phyloP scores from a whole-genome alignment of 2,113 vertebrate species.

The Pteronura brasiliensis region DNA sequence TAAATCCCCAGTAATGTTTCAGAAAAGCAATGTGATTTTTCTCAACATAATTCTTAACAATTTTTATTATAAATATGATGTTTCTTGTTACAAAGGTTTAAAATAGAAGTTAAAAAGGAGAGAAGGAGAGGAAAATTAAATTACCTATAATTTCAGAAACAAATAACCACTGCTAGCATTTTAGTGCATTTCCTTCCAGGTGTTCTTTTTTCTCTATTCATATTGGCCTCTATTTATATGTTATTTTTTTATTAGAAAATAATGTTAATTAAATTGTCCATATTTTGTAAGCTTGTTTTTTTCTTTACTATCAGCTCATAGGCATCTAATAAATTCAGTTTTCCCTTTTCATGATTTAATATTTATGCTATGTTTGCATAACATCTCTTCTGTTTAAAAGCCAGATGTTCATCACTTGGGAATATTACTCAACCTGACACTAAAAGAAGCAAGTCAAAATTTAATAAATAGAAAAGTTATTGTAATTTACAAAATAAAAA shows the following conservation, averaged over 20 bases:
- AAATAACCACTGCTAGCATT: not conserved
- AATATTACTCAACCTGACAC: not conserved
- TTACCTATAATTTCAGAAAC: not conserved
- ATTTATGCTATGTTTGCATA: not conserved
- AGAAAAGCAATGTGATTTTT: not conserved
- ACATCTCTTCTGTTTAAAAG: not conserved
- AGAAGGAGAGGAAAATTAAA: not conserved
- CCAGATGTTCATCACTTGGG: not conserved
- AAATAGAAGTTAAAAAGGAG: not conserved
- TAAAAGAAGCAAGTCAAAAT: not conserved
- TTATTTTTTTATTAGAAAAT: constrained; percentile 7
- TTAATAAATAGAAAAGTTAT: not conserved
- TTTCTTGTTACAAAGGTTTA: not conserved
- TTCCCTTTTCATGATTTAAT: not conserved
- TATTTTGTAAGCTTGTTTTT: not conserved
- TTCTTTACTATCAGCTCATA: not conserved
- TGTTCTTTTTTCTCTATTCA: not conserved
- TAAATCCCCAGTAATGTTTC: not conserved
- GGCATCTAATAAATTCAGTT: not conserved
- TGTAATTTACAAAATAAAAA: not conserved
- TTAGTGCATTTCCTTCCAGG: not conserved
- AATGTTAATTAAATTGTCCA: not conserved
- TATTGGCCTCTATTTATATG: not conserved
- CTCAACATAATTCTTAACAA: not conserved
- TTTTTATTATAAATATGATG: not conserved